A percentile compares a stretch with the other conserved stretches of the same genome.
These are phyloP conservation scores for Pipistrellus pipistrellus DNA, from an alignment of 2,797 vertebrate genomes.

Conservation along the genomic window DNA sequence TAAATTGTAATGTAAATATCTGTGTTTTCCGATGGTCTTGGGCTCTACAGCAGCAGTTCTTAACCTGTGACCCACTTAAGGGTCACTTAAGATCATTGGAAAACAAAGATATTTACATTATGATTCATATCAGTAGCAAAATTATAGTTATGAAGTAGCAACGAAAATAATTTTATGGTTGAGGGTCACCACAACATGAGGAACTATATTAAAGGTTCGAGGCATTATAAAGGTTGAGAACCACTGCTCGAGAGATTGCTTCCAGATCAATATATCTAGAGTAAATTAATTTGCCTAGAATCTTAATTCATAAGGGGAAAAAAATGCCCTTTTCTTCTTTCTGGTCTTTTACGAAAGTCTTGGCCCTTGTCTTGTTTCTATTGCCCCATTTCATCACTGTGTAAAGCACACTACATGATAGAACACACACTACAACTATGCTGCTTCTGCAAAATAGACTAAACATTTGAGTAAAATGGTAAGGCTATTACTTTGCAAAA, in stretches of 20 bases:
- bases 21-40: too few relatives aligned
- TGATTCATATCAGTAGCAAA: too few relatives aligned
- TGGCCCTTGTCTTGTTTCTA: conserved; percentile 24
- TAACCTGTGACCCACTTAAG: too few relatives aligned
- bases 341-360: conserved; percentile 57
- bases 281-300: conserved; percentile 18
- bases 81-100: too few relatives aligned
- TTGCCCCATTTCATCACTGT: neutral
- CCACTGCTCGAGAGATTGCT: neutral
- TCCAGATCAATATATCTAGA: conserved; percentile 35
- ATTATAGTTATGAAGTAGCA: too few relatives aligned
- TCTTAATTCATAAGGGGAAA: neutral
- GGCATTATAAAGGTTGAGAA: too few relatives aligned
- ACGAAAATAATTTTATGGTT: too few relatives aligned
- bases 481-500: conserved; percentile 63
- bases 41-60: too few relatives aligned
- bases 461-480: conserved; percentile 43
- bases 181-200: too few relatives aligned
- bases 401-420: neutral
- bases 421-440: neutral
- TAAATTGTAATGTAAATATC: too few relatives aligned
- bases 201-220: too few relatives aligned
- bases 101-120: too few relatives aligned
- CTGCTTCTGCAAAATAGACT: conserved; percentile 54
- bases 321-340: neutral